These are phyloP conservation scores for Thecocarcelia acutangulata DNA, from an alignment of 2,888 invertebrate genomes.

Conservation along the genomic window DNA sequence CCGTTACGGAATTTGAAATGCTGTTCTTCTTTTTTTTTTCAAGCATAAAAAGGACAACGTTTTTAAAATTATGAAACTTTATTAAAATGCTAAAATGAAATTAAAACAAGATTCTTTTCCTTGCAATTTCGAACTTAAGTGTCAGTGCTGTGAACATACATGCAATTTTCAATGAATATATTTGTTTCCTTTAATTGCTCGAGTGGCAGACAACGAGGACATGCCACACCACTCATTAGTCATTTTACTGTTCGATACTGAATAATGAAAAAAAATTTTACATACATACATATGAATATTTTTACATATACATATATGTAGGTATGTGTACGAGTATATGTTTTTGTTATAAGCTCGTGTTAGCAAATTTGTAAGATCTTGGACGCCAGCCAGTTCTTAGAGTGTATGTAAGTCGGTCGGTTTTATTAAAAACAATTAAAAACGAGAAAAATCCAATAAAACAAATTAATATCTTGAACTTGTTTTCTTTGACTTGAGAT, in stretches of 20 bases:
- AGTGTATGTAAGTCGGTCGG: neutral
- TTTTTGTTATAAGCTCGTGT: neutral
- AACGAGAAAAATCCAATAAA: slow-evolving; percentile 22
- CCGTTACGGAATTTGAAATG: slow-evolving; percentile 22
- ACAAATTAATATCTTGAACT: slow-evolving; percentile 49
- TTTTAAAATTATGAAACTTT: slow-evolving; percentile 24
- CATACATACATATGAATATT: neutral
- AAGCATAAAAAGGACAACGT: neutral
- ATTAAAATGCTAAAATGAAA: slow-evolving; percentile 32
- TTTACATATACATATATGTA: neutral
- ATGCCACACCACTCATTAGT: slow-evolving; percentile 36
- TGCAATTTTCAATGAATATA: slow-evolving; percentile 48
- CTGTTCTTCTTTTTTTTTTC: neutral
- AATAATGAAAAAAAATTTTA: slow-evolving; percentile 11
- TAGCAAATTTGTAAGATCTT: slow-evolving; percentile 10
- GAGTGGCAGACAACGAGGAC: slow-evolving; percentile 17
- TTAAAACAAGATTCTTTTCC: slow-evolving; percentile 25
- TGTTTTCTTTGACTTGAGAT: slow-evolving; percentile 42
- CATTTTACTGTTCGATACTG: slow-evolving; percentile 20
- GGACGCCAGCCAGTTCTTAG: slow-evolving; percentile 9
- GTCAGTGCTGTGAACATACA: slow-evolving; percentile 42
- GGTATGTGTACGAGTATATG: neutral
- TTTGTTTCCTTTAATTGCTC: slow-evolving; percentile 45
- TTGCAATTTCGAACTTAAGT: slow-evolving; percentile 29
- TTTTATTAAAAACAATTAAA: slow-evolving; percentile 19